These are phyloP conservation scores for Pterocles burchelli DNA, from an alignment of 2,113 vertebrate species.

Conservation along the genomic window DNA sequence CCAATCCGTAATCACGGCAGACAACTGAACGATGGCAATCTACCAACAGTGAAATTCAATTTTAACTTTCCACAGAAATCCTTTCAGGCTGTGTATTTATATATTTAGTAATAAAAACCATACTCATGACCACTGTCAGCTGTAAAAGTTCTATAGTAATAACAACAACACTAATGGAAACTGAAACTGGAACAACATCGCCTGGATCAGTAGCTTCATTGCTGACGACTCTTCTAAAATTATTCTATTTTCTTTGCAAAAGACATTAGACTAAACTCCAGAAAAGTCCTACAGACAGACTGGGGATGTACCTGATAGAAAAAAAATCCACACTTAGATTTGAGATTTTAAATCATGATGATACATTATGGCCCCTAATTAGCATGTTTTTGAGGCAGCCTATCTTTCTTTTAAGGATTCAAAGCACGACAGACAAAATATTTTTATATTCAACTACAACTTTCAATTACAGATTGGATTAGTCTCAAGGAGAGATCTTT, in stretches of 20 bases:
- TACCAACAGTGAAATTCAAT: slow-evolving; percentile 44
- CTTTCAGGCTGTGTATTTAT: slow-evolving; percentile 49
- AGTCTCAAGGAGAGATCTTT: slow-evolving; percentile 22
- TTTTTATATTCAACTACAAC: slow-evolving; percentile 42
- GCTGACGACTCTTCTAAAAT: neutral
- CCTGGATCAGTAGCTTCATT: neutral
- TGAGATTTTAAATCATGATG: neutral
- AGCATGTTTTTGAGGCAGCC: neutral
- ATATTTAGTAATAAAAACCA: slow-evolving; percentile 53
- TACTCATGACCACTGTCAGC: slow-evolving; percentile 15
- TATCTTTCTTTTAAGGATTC: neutral
- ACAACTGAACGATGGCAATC: slow-evolving; percentile 30
- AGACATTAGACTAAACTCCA: neutral
- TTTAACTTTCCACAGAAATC: slow-evolving; percentile 47
- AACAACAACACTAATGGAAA: slow-evolving; percentile 18
- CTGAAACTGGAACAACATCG: slow-evolving; percentile 3
- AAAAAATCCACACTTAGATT: neutral
- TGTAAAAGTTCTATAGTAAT: neutral
- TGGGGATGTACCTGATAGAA: neutral
- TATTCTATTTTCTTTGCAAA: neutral
- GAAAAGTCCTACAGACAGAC: neutral
- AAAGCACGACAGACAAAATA: neutral
- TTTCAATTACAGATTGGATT: slow-evolving; percentile 28
- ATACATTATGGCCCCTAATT: neutral
- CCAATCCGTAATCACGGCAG: neutral